These are phyloP conservation scores for Drosophila kanapiae DNA, from an alignment of 1,140 invertebrate species.

Conservation along the genomic window DNA sequence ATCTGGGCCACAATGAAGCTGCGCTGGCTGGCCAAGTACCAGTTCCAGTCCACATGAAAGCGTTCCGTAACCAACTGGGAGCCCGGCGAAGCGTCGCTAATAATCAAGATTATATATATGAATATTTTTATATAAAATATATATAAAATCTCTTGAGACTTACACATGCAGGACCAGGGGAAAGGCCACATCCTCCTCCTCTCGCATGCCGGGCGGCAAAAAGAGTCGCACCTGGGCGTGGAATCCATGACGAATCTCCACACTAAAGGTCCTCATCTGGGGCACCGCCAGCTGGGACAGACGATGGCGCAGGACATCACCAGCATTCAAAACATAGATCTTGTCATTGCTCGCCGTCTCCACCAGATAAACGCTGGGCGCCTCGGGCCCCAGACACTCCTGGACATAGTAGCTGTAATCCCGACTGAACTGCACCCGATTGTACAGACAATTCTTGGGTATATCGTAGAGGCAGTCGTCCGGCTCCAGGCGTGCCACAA, in stretches of 20 bases:
- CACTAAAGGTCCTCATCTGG: constrained; percentile 87
- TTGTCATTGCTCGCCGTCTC: constrained; percentile 87
- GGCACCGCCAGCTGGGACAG: constrained; percentile 87
- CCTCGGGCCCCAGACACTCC: constrained; percentile 91
- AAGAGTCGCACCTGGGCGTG: constrained; percentile 88
- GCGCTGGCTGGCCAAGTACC: constrained; percentile 91
- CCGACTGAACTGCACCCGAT: constrained; percentile 88
- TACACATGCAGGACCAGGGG: constrained; percentile 93
- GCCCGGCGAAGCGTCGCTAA: constrained; percentile 91
- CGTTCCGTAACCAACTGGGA: constrained; percentile 91
- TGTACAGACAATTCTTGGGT: constrained; percentile 88
- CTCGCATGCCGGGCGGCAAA: constrained; percentile 91
- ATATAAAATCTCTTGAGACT: constrained; percentile 83
- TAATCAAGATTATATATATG: no score
- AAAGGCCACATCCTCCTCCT: constrained; percentile 92
- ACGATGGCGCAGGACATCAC: constrained; percentile 85
- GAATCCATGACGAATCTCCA: constrained; percentile 86
- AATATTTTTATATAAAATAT: no score
- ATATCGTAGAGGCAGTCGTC: constrained; percentile 82
- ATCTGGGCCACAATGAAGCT: constrained; percentile 92
- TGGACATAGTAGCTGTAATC: constrained; percentile 88
- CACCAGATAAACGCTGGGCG: constrained; percentile 88
- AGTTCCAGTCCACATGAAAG: constrained; percentile 91
- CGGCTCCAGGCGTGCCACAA: constrained; percentile 66
- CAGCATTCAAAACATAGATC: constrained; percentile 87